Conservation (phyloP, 2,797 vertebrate genomes). For the Fratercula arctica region DNA sequence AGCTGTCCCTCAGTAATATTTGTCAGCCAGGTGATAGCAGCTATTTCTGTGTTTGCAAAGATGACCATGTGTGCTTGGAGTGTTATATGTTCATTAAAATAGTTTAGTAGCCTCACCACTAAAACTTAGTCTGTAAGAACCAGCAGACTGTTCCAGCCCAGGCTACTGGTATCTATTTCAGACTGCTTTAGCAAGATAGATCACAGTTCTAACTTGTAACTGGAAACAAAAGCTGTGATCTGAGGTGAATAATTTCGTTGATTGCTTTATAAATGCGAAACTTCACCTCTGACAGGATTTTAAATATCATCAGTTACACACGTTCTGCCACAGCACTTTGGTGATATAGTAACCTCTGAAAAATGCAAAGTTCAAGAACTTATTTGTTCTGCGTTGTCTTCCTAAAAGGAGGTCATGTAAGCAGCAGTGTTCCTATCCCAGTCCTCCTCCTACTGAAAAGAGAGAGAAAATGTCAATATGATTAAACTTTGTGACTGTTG, state of each 20-base stretch:
- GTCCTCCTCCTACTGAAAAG: neutral
- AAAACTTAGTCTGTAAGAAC: neutral
- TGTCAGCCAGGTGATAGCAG: conserved; percentile 65
- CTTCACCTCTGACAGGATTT: neutral
- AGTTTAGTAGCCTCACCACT: neutral
- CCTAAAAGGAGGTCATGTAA: neutral
- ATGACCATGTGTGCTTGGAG: conserved; percentile 24
- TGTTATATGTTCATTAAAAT: conserved; percentile 47
- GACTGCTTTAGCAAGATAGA: neutral
- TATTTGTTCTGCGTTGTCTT: neutral
- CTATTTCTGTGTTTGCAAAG: conserved; percentile 69
- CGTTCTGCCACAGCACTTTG: neutral
- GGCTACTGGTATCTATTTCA: neutral
- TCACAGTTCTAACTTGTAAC: neutral
- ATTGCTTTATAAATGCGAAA: neutral
- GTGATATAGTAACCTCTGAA: neutral
- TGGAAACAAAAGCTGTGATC: neutral
- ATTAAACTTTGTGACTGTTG: neutral
- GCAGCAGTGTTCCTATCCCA: neutral
- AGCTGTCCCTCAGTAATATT: conserved; percentile 67
- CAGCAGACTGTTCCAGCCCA: neutral
- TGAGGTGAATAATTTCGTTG: neutral
- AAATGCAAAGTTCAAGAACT: neutral
- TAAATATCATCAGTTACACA: neutral
- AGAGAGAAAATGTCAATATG: neutral